A percentile compares a stretch with the other conserved stretches of the same genome.
Conservation (phyloP, 2,113 vertebrate genomes). For the Vidua chalybeata region DNA sequence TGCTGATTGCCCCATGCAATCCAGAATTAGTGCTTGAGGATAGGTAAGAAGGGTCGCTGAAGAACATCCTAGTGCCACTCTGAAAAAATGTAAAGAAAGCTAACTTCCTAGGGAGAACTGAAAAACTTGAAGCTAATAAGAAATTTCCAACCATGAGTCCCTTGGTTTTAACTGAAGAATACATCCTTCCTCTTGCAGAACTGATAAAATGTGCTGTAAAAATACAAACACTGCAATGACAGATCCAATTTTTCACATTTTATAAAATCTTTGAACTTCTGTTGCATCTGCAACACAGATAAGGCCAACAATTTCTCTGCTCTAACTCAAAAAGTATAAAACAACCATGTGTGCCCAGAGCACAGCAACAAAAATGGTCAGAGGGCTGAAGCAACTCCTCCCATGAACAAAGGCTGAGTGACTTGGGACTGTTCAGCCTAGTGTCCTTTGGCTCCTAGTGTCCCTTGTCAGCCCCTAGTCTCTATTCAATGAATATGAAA, state of each 20-base stretch:
- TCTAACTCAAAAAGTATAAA: not conserved
- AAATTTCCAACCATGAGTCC: not conserved
- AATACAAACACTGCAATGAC: not conserved
- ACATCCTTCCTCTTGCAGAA: not conserved
- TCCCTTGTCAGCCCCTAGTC: not conserved
- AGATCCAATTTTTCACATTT: not conserved
- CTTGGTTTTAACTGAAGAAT: not conserved
- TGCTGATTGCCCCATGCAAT: not conserved
- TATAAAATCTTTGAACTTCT: not conserved
- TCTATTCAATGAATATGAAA: not conserved
- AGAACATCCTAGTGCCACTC: not conserved
- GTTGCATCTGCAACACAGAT: not conserved
- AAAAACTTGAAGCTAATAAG: not conserved
- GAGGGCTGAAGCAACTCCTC: not conserved
- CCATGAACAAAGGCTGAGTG: not conserved
- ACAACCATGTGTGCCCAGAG: not conserved
- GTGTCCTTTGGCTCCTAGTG: not conserved
- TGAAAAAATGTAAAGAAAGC: not conserved
- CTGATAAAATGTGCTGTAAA: not conserved
- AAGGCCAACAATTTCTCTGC: not conserved
- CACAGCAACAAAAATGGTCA: not conserved
- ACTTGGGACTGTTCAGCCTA: not conserved
- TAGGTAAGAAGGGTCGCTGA: accelerated
- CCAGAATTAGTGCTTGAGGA: not conserved
- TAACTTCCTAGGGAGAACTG: not conserved